These are phyloP conservation scores for Tromatobia lineatoria DNA, from an alignment of 2,888 invertebrate genomes.

Conservation along the genomic window DNA sequence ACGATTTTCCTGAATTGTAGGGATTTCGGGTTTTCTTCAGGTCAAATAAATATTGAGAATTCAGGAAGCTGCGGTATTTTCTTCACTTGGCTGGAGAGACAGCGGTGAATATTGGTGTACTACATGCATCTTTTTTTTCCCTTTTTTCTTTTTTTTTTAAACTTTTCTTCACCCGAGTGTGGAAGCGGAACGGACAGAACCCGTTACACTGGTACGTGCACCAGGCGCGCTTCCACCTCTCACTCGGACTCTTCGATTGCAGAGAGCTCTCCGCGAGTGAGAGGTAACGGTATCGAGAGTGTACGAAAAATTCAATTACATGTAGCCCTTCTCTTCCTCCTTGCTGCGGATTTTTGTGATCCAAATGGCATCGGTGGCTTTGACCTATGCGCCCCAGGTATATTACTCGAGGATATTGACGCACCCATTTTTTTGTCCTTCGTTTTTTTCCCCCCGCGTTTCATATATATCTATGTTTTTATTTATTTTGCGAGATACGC, in stretches of 20 bases:
- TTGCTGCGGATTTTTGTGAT: constrained; percentile 42
- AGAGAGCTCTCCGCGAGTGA: constrained; percentile 18
- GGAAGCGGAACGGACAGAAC: constrained; percentile 67
- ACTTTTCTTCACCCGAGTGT: constrained; percentile 44
- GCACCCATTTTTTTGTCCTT: constrained; percentile 25
- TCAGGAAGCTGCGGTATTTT: constrained; percentile 10
- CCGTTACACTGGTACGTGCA: constrained; percentile 66
- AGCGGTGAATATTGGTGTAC: constrained; percentile 27
- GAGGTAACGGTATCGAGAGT: constrained; percentile 53
- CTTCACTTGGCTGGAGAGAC: constrained; percentile 7
- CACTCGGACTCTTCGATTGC: constrained; percentile 17
- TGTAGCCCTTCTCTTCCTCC: neutral
- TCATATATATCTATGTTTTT: neutral
- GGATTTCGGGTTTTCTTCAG: neutral
- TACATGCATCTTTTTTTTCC: constrained; percentile 25
- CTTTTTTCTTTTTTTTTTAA: constrained; percentile 11
- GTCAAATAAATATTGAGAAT: neutral
- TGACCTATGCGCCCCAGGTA: constrained; percentile 2
- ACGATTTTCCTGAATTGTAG: no score
- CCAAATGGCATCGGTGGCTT: constrained; percentile 48
- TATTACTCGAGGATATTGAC: constrained; percentile 28
- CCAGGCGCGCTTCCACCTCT: constrained; percentile 35
- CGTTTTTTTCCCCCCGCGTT: neutral
- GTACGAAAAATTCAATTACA: constrained; percentile 61
- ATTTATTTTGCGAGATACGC: constrained; percentile 22